phyloP scores from a whole-genome alignment of 1,140 invertebrate genomes.

The Pteromalus puparum region DNA sequence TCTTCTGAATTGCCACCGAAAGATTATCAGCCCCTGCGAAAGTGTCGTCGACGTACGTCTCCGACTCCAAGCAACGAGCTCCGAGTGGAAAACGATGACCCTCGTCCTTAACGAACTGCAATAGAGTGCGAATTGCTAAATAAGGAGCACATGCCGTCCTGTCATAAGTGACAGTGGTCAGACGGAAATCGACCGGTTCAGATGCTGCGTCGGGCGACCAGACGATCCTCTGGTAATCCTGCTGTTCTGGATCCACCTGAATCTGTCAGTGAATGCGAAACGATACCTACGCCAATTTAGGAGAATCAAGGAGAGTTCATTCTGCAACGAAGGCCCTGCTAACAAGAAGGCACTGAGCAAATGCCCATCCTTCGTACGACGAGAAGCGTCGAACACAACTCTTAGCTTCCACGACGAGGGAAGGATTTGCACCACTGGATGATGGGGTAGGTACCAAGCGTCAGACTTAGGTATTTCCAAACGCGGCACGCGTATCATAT shows the following conservation, averaged over 20 bases:
- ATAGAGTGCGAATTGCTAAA: neutral
- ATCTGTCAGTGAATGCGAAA: conserved; percentile 57
- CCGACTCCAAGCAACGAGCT: too few relatives aligned
- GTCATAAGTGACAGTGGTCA: conserved; percentile 28
- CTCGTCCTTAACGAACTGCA: too few relatives aligned
- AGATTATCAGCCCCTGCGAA: neutral
- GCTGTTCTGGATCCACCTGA: neutral
- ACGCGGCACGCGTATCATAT: conserved; percentile 56
- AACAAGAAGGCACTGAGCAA: conserved; percentile 44
- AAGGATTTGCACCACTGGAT: conserved; percentile 34
- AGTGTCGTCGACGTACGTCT: neutral
- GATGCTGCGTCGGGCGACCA: neutral
- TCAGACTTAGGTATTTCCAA: conserved; percentile 16
- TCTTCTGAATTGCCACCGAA: neutral
- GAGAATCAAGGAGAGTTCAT: conserved; percentile 35
- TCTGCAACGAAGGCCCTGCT: conserved; percentile 43
- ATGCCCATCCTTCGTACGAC: neutral
- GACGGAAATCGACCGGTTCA: neutral
- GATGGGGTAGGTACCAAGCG: conserved; percentile 60
- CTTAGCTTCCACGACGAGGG: conserved; percentile 49
- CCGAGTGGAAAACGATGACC: too few relatives aligned
- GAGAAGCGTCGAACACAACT: conserved; percentile 55
- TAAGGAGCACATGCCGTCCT: conserved; percentile 24
- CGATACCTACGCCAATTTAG: conserved; percentile 24
- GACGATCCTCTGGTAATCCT: conserved; percentile 35